Evolutionary conservation across 1,140 invertebrate genomes (phyloP), one percentile per base, ranked within the genome.

Genomic region (Brachionus asplanchnoidis): DNA sequence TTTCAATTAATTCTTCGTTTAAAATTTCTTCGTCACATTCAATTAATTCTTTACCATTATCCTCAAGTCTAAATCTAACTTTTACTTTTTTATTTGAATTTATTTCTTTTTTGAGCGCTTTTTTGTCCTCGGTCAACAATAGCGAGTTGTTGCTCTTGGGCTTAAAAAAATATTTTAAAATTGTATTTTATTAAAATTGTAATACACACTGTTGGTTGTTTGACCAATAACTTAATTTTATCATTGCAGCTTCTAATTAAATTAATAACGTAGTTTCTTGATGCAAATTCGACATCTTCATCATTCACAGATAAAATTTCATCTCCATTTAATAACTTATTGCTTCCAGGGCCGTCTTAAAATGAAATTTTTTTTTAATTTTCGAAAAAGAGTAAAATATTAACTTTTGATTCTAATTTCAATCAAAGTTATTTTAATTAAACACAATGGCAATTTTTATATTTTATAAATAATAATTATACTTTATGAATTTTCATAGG

Each of bases 301-400:
- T 94, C 95, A 88, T 97, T 96, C 53, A 97, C 95, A 84, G 92
- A 92, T 11, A 95, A 91, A 77, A 97, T 95, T 88, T 95, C 94
- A 89, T 97, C 95, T 8, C 95, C 95, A 0, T 95, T 94, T 87
- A 95, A 92, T 46, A 97, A 89, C 91, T 95, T 94, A 65, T 94
- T 93, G 66, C 94, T 94, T 88, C 95, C 95, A 0, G 95, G 95
- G 8, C 95, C 95, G 86, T 94, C 94, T 91, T 94, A 92, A 86
- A 82, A 65, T 82, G 84, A 86, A 28, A 36, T 65, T 77, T 82
- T 60, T 23, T 60, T 36, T 36, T 36, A 36, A 36, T 7, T 0
- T 7, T 36, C 7, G 7, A 36, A 7, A 36, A 36, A 36, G 32
- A 36, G 32, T 7, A 28, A 28, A 28, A 28, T 2, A 3, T 2